Evolutionary conservation across 2,888 invertebrate genomes (phyloP).

Genomic region (Mythimna lalbum): DNA sequence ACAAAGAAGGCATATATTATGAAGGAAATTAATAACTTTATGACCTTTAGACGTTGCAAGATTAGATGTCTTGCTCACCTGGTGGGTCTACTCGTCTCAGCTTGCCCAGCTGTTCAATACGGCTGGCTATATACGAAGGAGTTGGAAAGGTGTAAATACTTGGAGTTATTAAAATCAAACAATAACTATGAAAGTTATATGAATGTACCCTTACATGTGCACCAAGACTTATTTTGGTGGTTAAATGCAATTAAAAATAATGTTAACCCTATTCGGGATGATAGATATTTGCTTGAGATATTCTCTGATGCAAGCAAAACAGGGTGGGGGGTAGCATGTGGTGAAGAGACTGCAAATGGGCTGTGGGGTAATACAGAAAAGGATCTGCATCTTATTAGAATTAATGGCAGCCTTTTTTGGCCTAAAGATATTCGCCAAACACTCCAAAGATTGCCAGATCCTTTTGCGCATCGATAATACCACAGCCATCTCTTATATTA

Average conservation of each 20-base stretch:
- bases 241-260: background rate
- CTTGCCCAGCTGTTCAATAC: constrained; percentile 1
- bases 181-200: constrained; percentile 4
- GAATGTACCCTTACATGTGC: background rate
- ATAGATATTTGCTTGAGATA: background rate
- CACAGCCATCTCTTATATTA: too few species aligned
- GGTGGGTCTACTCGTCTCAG: background rate
- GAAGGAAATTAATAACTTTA: background rate
- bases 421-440: background rate
- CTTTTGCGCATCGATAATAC: too few species aligned
- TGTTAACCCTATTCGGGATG: background rate
- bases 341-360: background rate
- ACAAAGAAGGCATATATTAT: background rate
- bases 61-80: constrained; percentile 7
- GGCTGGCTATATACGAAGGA: background rate
- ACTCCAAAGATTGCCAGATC: background rate
- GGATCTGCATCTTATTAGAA: background rate
- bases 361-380: background rate
- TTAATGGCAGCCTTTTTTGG: constrained; percentile 1
- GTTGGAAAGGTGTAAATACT: background rate
- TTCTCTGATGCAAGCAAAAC: constrained; percentile 6
- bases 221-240: constrained; percentile 5
- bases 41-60: background rate
- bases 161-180: background rate
- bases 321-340: background rate